Evolutionary conservation across 2,888 invertebrate species (phyloP).

Genomic region (Augiades crinisus): DNA sequence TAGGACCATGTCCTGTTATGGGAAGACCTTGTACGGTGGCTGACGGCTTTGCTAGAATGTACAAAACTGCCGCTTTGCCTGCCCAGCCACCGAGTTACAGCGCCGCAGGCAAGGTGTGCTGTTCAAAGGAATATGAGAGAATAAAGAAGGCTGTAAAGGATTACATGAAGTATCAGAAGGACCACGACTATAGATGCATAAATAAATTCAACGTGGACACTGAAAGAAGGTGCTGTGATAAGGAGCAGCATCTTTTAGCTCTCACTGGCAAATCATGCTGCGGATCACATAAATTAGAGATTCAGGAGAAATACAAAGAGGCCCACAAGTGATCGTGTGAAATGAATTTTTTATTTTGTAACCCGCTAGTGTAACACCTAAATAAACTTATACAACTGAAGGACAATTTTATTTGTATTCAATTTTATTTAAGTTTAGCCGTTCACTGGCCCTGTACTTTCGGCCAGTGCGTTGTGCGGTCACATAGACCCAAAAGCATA

Average conservation of each 20-base stretch:
- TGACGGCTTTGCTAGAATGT: slow-evolving; percentile 73
- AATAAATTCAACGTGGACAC: slow-evolving; percentile 67
- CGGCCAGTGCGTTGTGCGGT: too few species aligned
- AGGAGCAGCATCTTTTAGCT: slow-evolving; percentile 57
- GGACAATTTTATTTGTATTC: not conserved
- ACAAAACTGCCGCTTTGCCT: slow-evolving; percentile 57
- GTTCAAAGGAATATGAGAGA: slow-evolving; percentile 70
- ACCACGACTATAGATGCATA: slow-evolving; percentile 61
- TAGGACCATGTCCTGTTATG: slow-evolving; percentile 72
- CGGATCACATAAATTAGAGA: slow-evolving; percentile 63
- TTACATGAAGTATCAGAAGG: slow-evolving; percentile 63
- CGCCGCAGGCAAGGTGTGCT: slow-evolving; percentile 70
- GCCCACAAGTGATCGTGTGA: slow-evolving; percentile 40
- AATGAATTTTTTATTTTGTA: slow-evolving; percentile 76
- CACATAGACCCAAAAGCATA: too few species aligned
- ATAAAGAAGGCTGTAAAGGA: slow-evolving; percentile 69
- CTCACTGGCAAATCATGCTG: slow-evolving; percentile 66
- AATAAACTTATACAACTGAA: slow-evolving; percentile 42
- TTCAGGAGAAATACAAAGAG: slow-evolving; percentile 60
- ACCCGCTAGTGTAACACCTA: slow-evolving; percentile 50
- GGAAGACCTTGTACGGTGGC: slow-evolving; percentile 69
- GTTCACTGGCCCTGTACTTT: too few species aligned
- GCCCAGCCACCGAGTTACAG: slow-evolving; percentile 60
- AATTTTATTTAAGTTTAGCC: too few species aligned
- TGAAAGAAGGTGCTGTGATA: slow-evolving; percentile 70